Evolutionary conservation across 92 coral and sea anemone species (phyloP), one percentile per base, ranked within the genome.

Genomic region (Virgularia gustaviana): DNA sequence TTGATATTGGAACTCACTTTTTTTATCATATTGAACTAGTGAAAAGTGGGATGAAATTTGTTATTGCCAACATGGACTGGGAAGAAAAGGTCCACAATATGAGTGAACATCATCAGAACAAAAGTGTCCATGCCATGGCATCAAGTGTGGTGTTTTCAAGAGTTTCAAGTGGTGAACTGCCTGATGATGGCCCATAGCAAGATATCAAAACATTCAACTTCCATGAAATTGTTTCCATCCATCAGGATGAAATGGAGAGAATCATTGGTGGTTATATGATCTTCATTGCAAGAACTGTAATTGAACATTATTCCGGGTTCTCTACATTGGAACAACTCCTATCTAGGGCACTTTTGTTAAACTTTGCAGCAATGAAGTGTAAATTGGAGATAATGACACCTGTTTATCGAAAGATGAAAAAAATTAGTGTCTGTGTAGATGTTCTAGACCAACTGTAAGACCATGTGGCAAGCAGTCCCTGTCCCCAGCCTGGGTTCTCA

Each of bases 41-140:
- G n/a, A n/a, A n/a, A n/a, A n/a, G n/a, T n/a, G n/a, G n/a, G n/a
- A n/a, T n/a, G n/a, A n/a, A n/a, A n/a, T n/a, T n/a, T n/a, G n/a
- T n/a, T n/a, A n/a, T n/a, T n/a, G n/a, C n/a, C n/a, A n/a, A n/a
- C n/a, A n/a, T n/a, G n/a, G n/a, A n/a, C n/a, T n/a, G n/a, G n/a
- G n/a, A n/a, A n/a, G n/a, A 49, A 49, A 49, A 27, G 56, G 56
- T 49, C 23, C 56, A 49, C 19, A 27, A 49, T 49, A 49, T 49
- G 56, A 49, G 56, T 20, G 56, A 49, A 49, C 56, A 49, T 49
- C 56, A 49, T 12, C 56, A 49, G 19, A 49, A 49, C 56, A 49
- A 49, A 27, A 49, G 56, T 16, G 19, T 49, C 23, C 56, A 49
- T 49, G 56, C 56, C n/a, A 27, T 49, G 19, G 56, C 56, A 49